phyloP scores from a whole-genome alignment of 2,888 invertebrate species.

The Chrysodeixis includens region DNA sequence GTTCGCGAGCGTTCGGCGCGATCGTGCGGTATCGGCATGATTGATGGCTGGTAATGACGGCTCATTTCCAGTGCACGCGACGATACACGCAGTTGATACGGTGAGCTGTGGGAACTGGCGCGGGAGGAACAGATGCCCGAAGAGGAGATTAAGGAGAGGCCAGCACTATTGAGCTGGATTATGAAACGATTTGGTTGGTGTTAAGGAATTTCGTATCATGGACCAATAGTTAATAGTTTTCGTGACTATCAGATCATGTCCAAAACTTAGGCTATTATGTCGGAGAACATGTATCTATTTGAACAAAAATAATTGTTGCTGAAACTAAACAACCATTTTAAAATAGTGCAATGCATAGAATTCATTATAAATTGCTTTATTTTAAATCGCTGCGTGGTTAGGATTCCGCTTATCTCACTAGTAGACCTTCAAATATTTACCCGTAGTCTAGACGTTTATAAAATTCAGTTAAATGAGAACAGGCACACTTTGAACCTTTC shows the following conservation, averaged over 20 bases:
- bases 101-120: conserved; percentile 49
- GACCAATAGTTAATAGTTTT: background rate
- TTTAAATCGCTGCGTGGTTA: background rate
- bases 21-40: conserved; percentile 56
- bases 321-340: too few relatives aligned
- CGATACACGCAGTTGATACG: conserved; percentile 48
- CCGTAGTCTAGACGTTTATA: background rate
- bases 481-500: background rate
- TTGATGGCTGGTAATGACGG: conserved; percentile 56
- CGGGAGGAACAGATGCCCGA: conserved; percentile 47
- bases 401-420: background rate
- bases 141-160: conserved; percentile 30
- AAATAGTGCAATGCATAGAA: too few relatives aligned
- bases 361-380: background rate
- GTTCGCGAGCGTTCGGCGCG: conserved; percentile 48
- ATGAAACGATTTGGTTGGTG: background rate
- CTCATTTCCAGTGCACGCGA: conserved; percentile 40
- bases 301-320: too few relatives aligned
- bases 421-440: background rate
- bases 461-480: background rate
- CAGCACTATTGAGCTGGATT: background rate
- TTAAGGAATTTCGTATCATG: background rate
- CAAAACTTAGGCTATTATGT: too few relatives aligned
- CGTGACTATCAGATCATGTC: too few relatives aligned
- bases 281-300: too few relatives aligned